These are phyloP conservation scores for Microtus richardsoni DNA, from an alignment of 2,113 vertebrate genomes.

Conservation along the genomic window DNA sequence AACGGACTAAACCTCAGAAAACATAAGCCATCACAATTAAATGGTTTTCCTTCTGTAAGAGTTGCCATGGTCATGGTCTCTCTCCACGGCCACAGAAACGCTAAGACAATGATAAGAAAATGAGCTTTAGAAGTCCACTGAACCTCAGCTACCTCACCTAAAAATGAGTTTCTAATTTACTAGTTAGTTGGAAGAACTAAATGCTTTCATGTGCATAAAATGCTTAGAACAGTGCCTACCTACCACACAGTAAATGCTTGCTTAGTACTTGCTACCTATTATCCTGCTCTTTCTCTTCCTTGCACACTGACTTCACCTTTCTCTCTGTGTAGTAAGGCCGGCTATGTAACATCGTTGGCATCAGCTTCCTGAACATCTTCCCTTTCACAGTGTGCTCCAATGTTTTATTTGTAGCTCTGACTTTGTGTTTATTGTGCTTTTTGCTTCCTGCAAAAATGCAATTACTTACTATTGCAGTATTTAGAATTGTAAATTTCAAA, in stretches of 20 bases:
- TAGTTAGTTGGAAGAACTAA: not conserved
- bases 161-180: not conserved
- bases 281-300: not conserved
- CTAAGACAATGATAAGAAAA: not conserved
- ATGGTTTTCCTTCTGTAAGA: not conserved
- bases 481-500: conserved; percentile 83
- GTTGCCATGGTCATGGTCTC: not conserved
- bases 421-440: conserved; percentile 83
- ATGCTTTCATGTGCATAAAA: not conserved
- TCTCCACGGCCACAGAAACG: not conserved
- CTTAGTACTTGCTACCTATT: not conserved
- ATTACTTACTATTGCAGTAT: conserved; percentile 79
- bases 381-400: conserved; percentile 70
- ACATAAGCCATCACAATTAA: not conserved
- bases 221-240: not conserved
- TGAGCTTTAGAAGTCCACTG: not conserved
- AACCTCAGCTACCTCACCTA: not conserved
- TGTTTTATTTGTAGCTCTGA: conserved; percentile 80
- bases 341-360: conserved; percentile 68
- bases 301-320: not conserved
- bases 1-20: not conserved
- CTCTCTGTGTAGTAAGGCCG: conserved; percentile 46
- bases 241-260: not conserved
- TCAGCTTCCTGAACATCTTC: conserved; percentile 67
- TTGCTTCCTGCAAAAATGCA: conserved; percentile 72